Base-by-base conservation (phyloP, 2,113 vertebrate genomes). In the human (Homo sapiens) region DNA sequence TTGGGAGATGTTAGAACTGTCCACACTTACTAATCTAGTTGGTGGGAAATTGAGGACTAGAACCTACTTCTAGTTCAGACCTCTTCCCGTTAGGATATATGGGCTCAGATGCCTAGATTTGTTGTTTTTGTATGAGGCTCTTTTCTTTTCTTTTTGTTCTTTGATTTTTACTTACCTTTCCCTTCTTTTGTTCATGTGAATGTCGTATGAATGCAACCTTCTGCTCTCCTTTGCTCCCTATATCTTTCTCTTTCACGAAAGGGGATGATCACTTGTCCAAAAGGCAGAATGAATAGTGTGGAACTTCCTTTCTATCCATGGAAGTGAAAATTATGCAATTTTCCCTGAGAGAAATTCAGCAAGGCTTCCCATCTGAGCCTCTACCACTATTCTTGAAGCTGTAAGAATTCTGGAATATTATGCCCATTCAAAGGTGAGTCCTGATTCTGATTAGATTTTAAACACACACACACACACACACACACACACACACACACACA, bases 231-330 rank as follows among this genome's bases (percentile, higher is more conserved):
- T 80, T 83, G 32, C 10, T 91, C 38, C 32, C 59, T 35, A 0
- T n/a, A 80, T 89, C 85, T 86, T 93, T 96, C 50, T 88, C 0
- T 97, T 98, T 97, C 91, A 92, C 95, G 79, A 97, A 98, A 97
- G 97, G 97, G 97, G 96, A 72, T 82, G 59, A 55, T 20, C 82
- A 90, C 93, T 96, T 97, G 86, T 97, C 87, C 96, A 90, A 89
- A 22, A 78, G 92, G 90, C 8, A 35, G 64, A 30, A 40, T 82
- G 82, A 93, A 38, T 76, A 92, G 40, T 43, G 23, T 88, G 87
- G 68, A 59, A 79, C 70, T 97, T 89, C 2, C 78, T 97, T 97
- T 98, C 95, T 92, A 40, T 96, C 94, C 50, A 18, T 97, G 95
- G 89, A n/a, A 45, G 23, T 89, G 96, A 89, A 95, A 97, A 91